phyloP scores from a whole-genome alignment of 1,140 invertebrate genomes.

The Lepidurus packardi region DNA sequence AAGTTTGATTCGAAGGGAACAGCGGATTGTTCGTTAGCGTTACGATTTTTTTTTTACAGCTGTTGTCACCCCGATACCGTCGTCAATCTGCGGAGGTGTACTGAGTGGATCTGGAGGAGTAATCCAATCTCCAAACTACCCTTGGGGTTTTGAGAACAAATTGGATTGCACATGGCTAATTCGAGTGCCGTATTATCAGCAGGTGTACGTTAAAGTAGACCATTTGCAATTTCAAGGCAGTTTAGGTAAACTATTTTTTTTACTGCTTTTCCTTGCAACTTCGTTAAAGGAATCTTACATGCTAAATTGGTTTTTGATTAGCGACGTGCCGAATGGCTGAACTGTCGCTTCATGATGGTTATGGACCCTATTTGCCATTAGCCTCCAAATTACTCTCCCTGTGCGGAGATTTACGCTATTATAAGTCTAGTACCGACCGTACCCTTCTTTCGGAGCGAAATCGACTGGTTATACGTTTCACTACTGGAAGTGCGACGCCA shows the following conservation, averaged over 20 bases:
- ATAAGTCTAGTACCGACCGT: slow-evolving; percentile 42
- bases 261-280: not conserved
- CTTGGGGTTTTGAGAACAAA: slow-evolving; percentile 43
- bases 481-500: slow-evolving; percentile 29
- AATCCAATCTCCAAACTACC: slow-evolving; percentile 40
- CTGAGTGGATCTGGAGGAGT: not conserved
- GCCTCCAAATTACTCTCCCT: slow-evolving; percentile 31
- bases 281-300: too few relatives aligned
- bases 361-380: slow-evolving; percentile 38
- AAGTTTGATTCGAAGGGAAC: not conserved
- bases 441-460: slow-evolving; percentile 42
- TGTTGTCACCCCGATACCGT: not conserved
- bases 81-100: not conserved
- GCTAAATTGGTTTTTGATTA: slow-evolving; percentile 23
- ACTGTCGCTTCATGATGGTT: slow-evolving; percentile 43
- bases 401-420: slow-evolving; percentile 42
- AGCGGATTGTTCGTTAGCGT: not conserved
- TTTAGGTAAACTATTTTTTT: slow-evolving; percentile 41
- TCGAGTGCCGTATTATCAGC: slow-evolving; percentile 43
- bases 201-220: slow-evolving; percentile 45
- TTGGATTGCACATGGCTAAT: slow-evolving; percentile 49
- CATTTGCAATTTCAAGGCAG: slow-evolving; percentile 45
- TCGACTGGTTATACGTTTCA: slow-evolving; percentile 42
- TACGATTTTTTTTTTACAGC: not conserved
- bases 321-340: slow-evolving; percentile 41